Base-by-base conservation (phyloP, 2,113 vertebrate genomes). In the Bujurquina vittata region DNA sequence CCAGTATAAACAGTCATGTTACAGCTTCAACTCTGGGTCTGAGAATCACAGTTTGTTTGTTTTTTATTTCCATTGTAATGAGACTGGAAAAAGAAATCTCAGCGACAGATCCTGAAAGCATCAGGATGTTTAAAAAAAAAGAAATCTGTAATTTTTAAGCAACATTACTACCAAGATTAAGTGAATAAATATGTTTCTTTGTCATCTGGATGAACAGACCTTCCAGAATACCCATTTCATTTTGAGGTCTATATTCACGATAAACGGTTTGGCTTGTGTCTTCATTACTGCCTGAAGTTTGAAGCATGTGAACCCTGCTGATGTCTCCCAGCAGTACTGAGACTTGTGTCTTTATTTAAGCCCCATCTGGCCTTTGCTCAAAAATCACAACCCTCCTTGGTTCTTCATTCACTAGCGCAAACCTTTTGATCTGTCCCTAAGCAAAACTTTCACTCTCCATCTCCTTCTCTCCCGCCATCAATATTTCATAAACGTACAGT, bases 401-500 rank as follows among this genome's bases (percentile, higher is more conserved):
- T 52, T 72, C 46, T 58, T 87, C 67, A 55, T 78, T 80, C 75
- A 67, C 37, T 11, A 23, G 22, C 74, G 74, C 40, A 80, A 69
- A 79, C 83, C 79, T 84, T 90, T 87, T 87, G 88, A 93, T 88
- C 84, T 57, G 75, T 80, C 87, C 88, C 78, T 49, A 90, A 91
- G 86, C 90, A 89, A 88, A 88, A 88, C 88, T 83, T 89, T 86
- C 82, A 57, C 81, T 87, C 85, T 74, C 69, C 81, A 81, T 76
- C 89, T 74, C 87, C 75, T 52, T 60, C 83, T 80, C 75, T 73
- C 63, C 58, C 10, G 7, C 60, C 77, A 89, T 93, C 97, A 97
- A 97, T 97, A 97, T 98, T 98, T 98, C 95, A 98, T 96, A 94
- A 94, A 95, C 80, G 80, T 91, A 90, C 88, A 91, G 94, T 92